Evolutionary conservation across 2,113 vertebrate species (phyloP).

Genomic region (Lagopus muta): DNA sequence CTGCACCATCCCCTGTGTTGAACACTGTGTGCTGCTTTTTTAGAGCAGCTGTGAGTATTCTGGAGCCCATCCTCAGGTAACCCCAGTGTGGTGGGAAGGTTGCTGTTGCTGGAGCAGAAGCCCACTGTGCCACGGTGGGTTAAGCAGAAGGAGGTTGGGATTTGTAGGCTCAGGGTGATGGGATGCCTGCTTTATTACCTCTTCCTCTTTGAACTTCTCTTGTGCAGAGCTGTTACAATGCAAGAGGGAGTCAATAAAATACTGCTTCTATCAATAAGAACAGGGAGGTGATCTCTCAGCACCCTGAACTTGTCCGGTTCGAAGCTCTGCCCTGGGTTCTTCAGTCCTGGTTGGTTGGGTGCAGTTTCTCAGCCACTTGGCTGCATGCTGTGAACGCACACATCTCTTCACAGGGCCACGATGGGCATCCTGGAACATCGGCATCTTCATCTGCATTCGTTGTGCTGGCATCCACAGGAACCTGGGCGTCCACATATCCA

Average conservation of each 20-base stretch:
- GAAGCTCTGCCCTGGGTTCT: neutral
- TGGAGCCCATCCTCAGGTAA: neutral
- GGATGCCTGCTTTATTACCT: neutral
- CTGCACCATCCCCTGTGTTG: neutral
- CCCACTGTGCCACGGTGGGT: neutral
- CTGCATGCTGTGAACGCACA: neutral
- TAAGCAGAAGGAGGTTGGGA: neutral
- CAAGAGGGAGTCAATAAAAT: neutral
- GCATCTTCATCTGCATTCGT: constrained; percentile 96
- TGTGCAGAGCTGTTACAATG: neutral
- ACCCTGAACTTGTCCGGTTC: neutral
- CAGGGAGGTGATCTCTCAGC: neutral
- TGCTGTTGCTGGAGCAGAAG: neutral
- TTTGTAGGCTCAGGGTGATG: neutral
- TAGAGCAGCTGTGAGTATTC: neutral
- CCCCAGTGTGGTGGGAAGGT: neutral
- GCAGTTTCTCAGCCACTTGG: constrained; percentile 6
- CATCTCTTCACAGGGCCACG: constrained; percentile 84
- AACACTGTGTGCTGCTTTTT: neutral
- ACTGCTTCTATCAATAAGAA: rapidly evolving
- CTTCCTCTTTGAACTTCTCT: neutral
- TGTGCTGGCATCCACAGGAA: constrained; percentile 98
- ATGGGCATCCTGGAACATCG: constrained; percentile 99
- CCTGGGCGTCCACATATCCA: constrained; percentile 96
- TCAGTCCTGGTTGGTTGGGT: constrained; percentile 9